Percentiles rank a stretch among this genome's conserved stretches.
Conservation (phyloP, 2,888 invertebrate species). For the Scelioninae gen. 1 region DNA sequence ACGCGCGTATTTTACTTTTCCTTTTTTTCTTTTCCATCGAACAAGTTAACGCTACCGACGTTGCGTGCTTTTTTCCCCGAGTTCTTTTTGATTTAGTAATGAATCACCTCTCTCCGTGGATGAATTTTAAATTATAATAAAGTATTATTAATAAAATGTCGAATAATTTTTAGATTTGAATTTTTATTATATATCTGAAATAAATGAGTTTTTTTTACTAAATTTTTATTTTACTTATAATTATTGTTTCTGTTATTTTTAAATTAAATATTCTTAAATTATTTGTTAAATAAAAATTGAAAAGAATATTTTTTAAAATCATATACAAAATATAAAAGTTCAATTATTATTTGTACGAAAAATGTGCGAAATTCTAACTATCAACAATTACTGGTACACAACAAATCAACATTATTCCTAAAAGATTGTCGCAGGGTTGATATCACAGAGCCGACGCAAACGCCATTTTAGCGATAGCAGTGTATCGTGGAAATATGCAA, state of each 20-base stretch:
- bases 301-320: too few relatives aligned
- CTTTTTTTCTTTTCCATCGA: slow-evolving; percentile 24
- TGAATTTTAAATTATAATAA: too few relatives aligned
- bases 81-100: not conserved
- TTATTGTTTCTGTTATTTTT: too few relatives aligned
- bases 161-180: too few relatives aligned
- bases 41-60: not conserved
- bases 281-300: too few relatives aligned
- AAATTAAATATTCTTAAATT: too few relatives aligned
- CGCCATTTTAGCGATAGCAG: slow-evolving; percentile 56
- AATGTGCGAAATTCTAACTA: slow-evolving; percentile 20
- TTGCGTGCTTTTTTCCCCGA: not conserved
- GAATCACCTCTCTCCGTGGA: not conserved
- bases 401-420: slow-evolving; percentile 9
- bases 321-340: too few relatives aligned
- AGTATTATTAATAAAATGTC: too few relatives aligned
- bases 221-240: too few relatives aligned
- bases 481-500: slow-evolving; percentile 56
- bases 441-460: slow-evolving; percentile 27
- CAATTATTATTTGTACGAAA: slow-evolving; percentile 12
- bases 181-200: too few relatives aligned
- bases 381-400: slow-evolving; percentile 22
- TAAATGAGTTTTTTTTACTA: too few relatives aligned
- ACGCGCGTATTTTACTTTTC: slow-evolving; percentile 28
- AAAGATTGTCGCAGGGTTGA: slow-evolving; percentile 50